These are phyloP conservation scores for Papilio demoleus DNA, from an alignment of 2,888 invertebrate species.

Conservation along the genomic window DNA sequence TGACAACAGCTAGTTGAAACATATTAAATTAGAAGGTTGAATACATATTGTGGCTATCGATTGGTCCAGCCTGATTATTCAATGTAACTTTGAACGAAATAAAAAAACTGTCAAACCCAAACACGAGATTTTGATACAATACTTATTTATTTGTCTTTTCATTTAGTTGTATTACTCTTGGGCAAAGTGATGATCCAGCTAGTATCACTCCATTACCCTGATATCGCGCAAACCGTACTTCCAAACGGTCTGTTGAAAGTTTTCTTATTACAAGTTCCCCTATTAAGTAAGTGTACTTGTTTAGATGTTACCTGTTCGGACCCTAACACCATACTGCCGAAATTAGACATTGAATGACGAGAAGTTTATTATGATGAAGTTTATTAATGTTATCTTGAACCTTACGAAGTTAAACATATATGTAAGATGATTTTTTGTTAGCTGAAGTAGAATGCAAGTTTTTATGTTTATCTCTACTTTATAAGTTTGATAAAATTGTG, in stretches of 20 bases:
- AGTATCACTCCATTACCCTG: constrained; percentile 71
- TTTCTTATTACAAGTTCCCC: constrained; percentile 82
- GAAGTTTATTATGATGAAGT: constrained; percentile 6
- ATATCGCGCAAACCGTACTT: constrained; percentile 73
- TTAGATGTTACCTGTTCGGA: constrained; percentile 60
- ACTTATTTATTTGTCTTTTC: background rate
- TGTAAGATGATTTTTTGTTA: background rate
- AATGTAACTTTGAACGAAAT: too few species aligned
- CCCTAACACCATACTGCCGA: constrained; percentile 14
- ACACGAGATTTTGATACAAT: background rate
- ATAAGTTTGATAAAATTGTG: background rate
- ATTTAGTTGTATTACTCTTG: constrained; percentile 42
- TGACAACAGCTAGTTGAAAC: too few species aligned
- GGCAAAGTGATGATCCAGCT: constrained; percentile 45
- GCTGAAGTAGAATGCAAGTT: background rate
- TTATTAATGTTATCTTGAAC: constrained; percentile 14
- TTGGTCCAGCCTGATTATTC: too few species aligned
- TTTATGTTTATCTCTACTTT: background rate
- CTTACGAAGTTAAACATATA: background rate
- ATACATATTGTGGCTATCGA: too few species aligned
- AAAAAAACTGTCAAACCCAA: too few species aligned
- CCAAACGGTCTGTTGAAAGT: constrained; percentile 78
- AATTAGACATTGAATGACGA: constrained; percentile 23
- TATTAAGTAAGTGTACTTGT: constrained; percentile 73
- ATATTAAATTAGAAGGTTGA: too few species aligned